These are phyloP conservation scores for Chiroxiphia lanceolata DNA, from an alignment of 2,797 vertebrate genomes.

Conservation along the genomic window DNA sequence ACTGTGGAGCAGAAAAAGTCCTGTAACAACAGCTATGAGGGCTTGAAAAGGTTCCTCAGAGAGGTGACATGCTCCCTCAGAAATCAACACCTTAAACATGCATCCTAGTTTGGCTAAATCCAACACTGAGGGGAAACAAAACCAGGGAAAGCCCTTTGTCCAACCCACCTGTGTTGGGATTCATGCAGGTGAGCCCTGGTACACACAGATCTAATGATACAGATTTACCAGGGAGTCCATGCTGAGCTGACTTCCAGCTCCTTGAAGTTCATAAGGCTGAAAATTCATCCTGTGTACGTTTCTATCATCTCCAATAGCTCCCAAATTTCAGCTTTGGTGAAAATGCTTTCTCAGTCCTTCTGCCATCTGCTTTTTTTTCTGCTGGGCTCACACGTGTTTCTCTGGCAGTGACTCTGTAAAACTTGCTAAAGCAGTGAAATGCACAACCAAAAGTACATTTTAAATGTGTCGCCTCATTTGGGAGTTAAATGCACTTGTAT, in stretches of 20 bases:
- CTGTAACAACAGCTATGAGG: background rate
- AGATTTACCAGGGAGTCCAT: background rate
- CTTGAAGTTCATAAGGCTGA: background rate
- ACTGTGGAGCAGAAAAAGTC: background rate
- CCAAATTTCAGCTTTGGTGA: background rate
- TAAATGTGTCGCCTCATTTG: background rate
- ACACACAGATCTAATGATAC: background rate
- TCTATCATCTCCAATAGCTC: background rate
- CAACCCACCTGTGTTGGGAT: background rate
- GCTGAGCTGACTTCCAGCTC: background rate
- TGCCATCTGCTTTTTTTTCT: background rate
- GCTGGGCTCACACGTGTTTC: background rate
- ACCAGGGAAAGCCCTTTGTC: background rate
- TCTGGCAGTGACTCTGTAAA: background rate
- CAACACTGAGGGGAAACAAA: background rate
- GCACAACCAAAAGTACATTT: background rate
- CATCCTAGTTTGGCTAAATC: background rate
- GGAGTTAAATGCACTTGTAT: background rate
- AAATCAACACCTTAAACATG: background rate
- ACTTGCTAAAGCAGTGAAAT: background rate
- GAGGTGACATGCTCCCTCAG: background rate
- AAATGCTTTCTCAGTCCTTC: background rate
- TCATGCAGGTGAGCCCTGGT: rapidly evolving
- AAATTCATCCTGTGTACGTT: background rate
- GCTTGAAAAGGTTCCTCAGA: background rate